Evolutionary conservation across 92 coral and sea anemone species (phyloP).

Genomic region (Porites cylindrica): DNA sequence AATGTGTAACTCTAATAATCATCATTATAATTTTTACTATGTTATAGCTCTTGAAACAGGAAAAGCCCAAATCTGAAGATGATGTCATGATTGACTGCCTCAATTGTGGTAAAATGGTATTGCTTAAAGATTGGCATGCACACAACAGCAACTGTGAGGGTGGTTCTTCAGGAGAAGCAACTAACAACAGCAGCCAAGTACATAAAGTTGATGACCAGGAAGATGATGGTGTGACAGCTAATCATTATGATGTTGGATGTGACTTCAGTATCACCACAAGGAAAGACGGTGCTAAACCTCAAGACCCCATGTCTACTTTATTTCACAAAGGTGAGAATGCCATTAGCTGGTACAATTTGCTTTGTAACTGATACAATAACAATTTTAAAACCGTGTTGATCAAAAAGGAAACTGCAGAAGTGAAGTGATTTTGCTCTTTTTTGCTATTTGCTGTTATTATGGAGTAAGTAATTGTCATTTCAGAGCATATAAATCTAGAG

Average conservation of each 20-base stretch:
- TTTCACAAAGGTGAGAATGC: neutral
- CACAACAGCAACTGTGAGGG: neutral
- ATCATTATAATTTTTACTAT: too few relatives aligned
- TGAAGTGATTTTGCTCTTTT: too few relatives aligned
- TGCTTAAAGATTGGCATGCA: neutral
- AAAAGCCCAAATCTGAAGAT: too few relatives aligned
- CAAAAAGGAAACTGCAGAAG: too few relatives aligned
- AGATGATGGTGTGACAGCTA: neutral
- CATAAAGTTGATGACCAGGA: neutral
- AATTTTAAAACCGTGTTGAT: too few relatives aligned
- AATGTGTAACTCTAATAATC: too few relatives aligned
- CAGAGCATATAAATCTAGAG: too few relatives aligned
- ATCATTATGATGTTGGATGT: neutral
- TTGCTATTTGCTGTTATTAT: too few relatives aligned
- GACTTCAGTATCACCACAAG: neutral
- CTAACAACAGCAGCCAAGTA: neutral
- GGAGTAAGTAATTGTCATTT: too few relatives aligned
- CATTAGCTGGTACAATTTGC: neutral
- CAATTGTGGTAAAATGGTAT: neutral
- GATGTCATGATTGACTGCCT: neutral
- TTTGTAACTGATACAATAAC: neutral
- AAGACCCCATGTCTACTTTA: neutral
- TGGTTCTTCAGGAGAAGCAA: neutral
- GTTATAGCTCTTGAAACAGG: too few relatives aligned
- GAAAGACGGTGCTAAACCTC: neutral